Base-by-base conservation (phyloP, 2,797 vertebrate genomes). In the Centropyge bicolor region DNA sequence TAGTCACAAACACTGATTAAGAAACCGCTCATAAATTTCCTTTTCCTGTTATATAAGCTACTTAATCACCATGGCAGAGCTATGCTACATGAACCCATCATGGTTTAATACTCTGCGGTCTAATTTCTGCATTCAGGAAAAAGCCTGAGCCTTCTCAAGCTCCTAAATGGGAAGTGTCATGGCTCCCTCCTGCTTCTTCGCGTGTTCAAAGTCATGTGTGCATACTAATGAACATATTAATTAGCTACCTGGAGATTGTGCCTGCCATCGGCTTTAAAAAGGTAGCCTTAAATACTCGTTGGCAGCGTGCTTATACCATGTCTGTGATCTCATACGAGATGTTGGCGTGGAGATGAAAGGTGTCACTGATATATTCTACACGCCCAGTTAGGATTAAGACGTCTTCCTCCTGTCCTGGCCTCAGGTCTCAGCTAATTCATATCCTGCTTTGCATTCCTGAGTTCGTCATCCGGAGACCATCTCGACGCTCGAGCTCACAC, bases 141-240 rank as follows among this genome's bases (percentile, higher is more conserved):
- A 24, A 75, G 67, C 80, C 40, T n/a, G 13, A 57, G 66, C 74
- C 83, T 88, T 90, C 80, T 75, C 72, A 69, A 81, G 56, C 49
- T 70, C 71, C 57, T 57, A 71, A 90, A 89, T 83, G 69, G 80
- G 86, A 93, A 20, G 17, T 82, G 82, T 84, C 89, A 83, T 41
- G 62, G 10, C 19, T 56, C 78, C 67, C 78, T 31, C 68, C 24
- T 14, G 45, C 52, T 24, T 1, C 76, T 63, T 45, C 46, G 71
- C 76, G 89, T 83, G 70, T 74, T 78, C 75, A 82, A 84, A 70
- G 84, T 81, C 86, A 89, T 82, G 86, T 55, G 24, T 78, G 89
- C 89, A 94, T 92, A 79, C 83, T 87, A 89, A 89, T 90, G 88
- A 87, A 89, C 79, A 89, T 81, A 88, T 93, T 93, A 93, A 94